These are phyloP conservation scores for Dolichotis patagonum DNA, from an alignment of 2,113 vertebrate genomes.

Conservation along the genomic window DNA sequence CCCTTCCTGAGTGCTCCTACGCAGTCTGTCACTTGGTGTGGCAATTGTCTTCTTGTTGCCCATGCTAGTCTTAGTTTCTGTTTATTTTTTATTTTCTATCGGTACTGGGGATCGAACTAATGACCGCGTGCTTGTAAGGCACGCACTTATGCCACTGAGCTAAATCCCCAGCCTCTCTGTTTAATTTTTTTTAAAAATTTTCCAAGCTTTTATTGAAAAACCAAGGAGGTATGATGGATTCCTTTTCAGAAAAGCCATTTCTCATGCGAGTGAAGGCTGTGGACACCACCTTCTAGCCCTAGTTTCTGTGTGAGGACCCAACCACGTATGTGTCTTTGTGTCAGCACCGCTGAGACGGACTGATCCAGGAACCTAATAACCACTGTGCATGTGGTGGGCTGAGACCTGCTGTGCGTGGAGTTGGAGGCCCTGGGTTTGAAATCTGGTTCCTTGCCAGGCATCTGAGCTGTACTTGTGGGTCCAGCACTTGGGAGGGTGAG, in stretches of 20 bases:
- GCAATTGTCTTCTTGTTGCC: background rate
- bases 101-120: too few relatives aligned
- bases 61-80: background rate
- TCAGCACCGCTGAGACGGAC: background rate
- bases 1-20: background rate
- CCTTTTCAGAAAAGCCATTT: conserved; percentile 95
- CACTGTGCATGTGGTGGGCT: background rate
- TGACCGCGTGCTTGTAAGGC: too few relatives aligned
- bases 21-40: background rate
- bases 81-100: too few relatives aligned
- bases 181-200: background rate
- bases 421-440: background rate
- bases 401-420: background rate
- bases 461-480: background rate
- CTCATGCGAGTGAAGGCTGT: conserved; percentile 98
- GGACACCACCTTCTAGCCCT: conserved; percentile 94
- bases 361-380: background rate
- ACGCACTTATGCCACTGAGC: too few relatives aligned
- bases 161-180: too few relatives aligned
- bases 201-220: conserved; percentile 82
- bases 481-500: background rate
- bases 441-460: background rate
- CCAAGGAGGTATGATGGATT: background rate
- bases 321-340: background rate
- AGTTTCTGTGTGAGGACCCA: background rate